These are phyloP conservation scores for Bursaphelenchus okinawaensis DNA, from an alignment of 2,888 invertebrate genomes.

Conservation along the genomic window DNA sequence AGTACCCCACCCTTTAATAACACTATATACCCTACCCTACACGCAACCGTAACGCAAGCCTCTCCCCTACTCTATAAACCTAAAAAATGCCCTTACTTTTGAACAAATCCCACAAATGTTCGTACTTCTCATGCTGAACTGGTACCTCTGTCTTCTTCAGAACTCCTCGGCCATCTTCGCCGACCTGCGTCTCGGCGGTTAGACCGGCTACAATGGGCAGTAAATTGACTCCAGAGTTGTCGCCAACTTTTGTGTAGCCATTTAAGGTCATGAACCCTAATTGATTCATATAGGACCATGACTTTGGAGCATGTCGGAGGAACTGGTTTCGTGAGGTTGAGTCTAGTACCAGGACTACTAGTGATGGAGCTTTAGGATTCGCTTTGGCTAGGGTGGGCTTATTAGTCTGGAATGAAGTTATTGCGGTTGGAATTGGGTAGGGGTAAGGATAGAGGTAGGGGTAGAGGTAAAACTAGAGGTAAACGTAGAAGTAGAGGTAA, in stretches of 20 bases:
- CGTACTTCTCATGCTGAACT: slow-evolving; percentile 35
- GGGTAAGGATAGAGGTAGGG: slow-evolving; percentile 9
- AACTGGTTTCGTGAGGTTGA: slow-evolving; percentile 40
- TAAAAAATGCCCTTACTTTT: slow-evolving; percentile 30
- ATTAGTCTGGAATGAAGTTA: slow-evolving; percentile 10
- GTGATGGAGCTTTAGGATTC: slow-evolving; percentile 17
- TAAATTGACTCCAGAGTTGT: slow-evolving; percentile 86
- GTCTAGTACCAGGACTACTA: slow-evolving; percentile 28
- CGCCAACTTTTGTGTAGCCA: slow-evolving; percentile 86
- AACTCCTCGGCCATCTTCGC: slow-evolving; percentile 33
- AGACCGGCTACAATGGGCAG: slow-evolving; percentile 63
- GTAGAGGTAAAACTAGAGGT: too few relatives aligned
- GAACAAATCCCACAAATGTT: slow-evolving; percentile 47
- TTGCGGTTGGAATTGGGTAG: not conserved
- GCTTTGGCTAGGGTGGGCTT: slow-evolving; percentile 7
- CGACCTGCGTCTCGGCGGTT: slow-evolving; percentile 19
- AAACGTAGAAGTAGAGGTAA: too few relatives aligned
- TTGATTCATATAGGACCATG: slow-evolving; percentile 65
- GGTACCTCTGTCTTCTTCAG: slow-evolving; percentile 25
- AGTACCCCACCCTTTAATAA: too few relatives aligned
- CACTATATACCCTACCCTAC: too few relatives aligned
- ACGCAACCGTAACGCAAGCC: too few relatives aligned
- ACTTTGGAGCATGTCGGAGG: slow-evolving; percentile 39
- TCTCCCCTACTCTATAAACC: too few relatives aligned
- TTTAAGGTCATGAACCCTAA: slow-evolving; percentile 72